A percentile compares a stretch with the other conserved stretches of the same genome.
These are phyloP conservation scores for Achatina immaculata DNA, from an alignment of 1,140 invertebrate species.

Conservation along the genomic window DNA sequence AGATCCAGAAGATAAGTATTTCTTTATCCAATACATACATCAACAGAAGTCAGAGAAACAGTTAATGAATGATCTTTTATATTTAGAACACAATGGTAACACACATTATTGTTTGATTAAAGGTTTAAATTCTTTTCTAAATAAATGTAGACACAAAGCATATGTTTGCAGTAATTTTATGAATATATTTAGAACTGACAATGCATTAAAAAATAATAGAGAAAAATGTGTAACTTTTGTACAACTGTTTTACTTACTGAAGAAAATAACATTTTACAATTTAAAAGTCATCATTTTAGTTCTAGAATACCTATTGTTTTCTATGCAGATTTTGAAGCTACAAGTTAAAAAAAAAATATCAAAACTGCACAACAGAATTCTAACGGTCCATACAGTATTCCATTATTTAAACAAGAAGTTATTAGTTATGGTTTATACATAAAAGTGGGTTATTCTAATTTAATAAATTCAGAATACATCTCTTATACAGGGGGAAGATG, in stretches of 20 bases:
- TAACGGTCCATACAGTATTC: background rate
- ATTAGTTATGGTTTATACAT: background rate
- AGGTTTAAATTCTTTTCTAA: too few species aligned
- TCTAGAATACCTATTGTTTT: background rate
- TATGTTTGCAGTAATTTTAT: background rate
- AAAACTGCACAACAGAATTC: background rate
- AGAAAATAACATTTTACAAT: background rate
- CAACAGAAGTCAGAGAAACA: background rate
- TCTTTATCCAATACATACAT: conserved; percentile 9
- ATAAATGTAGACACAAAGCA: background rate
- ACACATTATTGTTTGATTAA: too few species aligned
- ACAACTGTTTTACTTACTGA: background rate
- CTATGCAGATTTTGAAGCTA: background rate
- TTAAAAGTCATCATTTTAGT: conserved; percentile 9
- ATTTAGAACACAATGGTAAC: background rate
- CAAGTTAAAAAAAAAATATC: background rate
- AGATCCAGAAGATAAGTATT: background rate
- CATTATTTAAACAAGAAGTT: background rate
- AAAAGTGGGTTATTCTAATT: background rate
- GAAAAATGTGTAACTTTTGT: conserved; percentile 8
- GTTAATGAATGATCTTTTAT: background rate
- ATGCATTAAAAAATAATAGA: background rate
- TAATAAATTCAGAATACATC: background rate
- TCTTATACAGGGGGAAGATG: background rate
- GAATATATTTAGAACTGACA: background rate